Evolutionary conservation across 2,797 vertebrate genomes (phyloP).

Genomic region (Balearica regulorum): DNA sequence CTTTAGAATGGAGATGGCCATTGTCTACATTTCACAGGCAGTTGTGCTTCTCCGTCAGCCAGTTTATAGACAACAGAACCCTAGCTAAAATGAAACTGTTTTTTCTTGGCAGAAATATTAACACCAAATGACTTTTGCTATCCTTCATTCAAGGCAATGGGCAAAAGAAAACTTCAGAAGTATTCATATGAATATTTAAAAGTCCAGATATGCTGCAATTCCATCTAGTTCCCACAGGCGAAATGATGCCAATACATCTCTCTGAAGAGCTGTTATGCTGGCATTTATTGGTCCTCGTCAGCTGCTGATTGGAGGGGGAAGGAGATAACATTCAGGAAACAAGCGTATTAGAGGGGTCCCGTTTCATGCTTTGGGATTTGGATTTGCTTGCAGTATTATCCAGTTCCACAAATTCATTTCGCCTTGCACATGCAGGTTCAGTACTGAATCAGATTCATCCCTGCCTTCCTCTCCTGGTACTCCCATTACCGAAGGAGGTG

Average conservation of each 20-base stretch:
- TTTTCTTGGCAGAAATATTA: not conserved
- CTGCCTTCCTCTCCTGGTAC: not conserved
- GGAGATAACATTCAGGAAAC: not conserved
- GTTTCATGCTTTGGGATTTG: not conserved
- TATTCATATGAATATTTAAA: conserved; percentile 52
- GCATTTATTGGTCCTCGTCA: conserved; percentile 21
- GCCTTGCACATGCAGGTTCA: not conserved
- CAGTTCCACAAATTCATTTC: not conserved
- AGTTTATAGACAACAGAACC: not conserved
- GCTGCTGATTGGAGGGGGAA: conserved; percentile 15
- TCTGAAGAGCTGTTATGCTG: conserved; percentile 20
- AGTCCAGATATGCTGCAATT: conserved; percentile 32
- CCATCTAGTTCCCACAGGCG: conserved; percentile 20
- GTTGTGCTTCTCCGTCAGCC: not conserved
- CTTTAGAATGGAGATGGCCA: not conserved
- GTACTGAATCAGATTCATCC: not conserved
- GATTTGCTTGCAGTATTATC: not conserved
- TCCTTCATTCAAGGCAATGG: not conserved
- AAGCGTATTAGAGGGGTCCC: not conserved
- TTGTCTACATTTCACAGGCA: not conserved
- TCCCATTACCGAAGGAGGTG: not conserved
- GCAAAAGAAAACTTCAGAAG: conserved; percentile 23
- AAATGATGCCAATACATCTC: conserved; percentile 39
- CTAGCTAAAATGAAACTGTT: not conserved
- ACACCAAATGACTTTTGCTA: not conserved